Base-by-base conservation (phyloP, 2,797 vertebrate genomes). In the Mormyrops boulengeri region DNA sequence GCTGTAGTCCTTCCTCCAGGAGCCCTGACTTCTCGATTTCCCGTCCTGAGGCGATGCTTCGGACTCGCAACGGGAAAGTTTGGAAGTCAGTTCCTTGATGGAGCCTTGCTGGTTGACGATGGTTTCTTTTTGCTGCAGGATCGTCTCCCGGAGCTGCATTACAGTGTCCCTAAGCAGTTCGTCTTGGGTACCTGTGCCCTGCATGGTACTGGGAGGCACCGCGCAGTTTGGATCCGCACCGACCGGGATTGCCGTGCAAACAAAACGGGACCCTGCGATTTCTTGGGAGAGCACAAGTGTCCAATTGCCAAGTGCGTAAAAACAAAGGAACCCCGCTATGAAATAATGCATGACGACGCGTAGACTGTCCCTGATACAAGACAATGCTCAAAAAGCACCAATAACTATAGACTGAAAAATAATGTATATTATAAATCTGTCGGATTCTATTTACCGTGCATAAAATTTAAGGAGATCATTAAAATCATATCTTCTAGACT, bases 91-190 rank as follows among this genome's bases (percentile, higher is more conserved):
- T 93, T 99, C 98, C 90, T 97, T 97, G 94, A 99, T 98, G 87
- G 98, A 96, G 19, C 97, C 97, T 30, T 96, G 93, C 91, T 99
- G 99, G 89, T 96, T 96, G 5, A 97, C 96, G 82, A 99, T 97
- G 0, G 97, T 98, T 93, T 99, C 98, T 91, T 99, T 98, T 94
- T 99, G 98, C 92, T 97, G 97, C 88, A 98, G 93, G 91, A 99
- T 97, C 0, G 97, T 99, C 93, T 99, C 98, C 57, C 98, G 96
- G 4, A 99, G 97, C 93, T 99, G 98, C 95, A 98, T 95, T 80
- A 99, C 97, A 0, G 97, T 97, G 90, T 97, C 96, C 85, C 97
- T 96, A 85, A 99, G 95, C 93, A 97, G 97, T 90, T 98, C 97
- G 94, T 98, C 98, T 69, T 98, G 97, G 34, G 95, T 91, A 41